phyloP scores from a whole-genome alignment of 2,888 invertebrate species.

The Crematogaster levior region DNA sequence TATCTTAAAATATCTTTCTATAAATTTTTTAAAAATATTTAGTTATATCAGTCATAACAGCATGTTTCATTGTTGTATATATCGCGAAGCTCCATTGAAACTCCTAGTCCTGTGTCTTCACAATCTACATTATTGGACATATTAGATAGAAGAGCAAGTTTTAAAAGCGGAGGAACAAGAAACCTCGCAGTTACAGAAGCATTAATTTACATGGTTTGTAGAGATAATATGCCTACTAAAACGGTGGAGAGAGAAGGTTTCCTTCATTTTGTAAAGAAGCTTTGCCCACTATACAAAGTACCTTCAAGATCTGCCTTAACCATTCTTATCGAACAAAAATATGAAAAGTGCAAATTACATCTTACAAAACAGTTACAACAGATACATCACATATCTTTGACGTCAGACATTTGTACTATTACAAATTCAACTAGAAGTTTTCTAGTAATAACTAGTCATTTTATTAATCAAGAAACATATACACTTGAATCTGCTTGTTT shows the following conservation, averaged over 20 bases:
- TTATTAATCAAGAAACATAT: neutral
- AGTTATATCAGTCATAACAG: no score
- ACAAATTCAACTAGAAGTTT: conserved; percentile 14
- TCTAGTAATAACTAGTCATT: neutral
- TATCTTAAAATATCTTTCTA: no score
- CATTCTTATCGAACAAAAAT: neutral
- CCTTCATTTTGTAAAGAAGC: neutral
- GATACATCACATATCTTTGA: neutral
- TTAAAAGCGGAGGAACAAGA: neutral
- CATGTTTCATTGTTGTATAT: no score
- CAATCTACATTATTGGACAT: neutral
- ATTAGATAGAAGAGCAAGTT: conserved; percentile 11
- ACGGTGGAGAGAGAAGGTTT: conserved; percentile 7
- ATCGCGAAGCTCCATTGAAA: no score
- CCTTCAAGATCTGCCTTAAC: conserved; percentile 8
- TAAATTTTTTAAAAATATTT: no score
- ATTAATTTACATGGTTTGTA: neutral
- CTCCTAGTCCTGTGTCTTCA: neutral
- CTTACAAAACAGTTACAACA: neutral
- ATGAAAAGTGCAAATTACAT: neutral
- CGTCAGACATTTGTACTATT: neutral
- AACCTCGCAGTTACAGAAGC: neutral
- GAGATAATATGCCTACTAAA: conserved; percentile 19
- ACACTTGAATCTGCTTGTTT: neutral
- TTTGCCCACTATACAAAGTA: conserved; percentile 1